Percentiles rank a stretch among this genome's conserved stretches.
Evolutionary conservation across 2,888 invertebrate genomes (phyloP).

Genomic region (Caradrina kadenii): DNA sequence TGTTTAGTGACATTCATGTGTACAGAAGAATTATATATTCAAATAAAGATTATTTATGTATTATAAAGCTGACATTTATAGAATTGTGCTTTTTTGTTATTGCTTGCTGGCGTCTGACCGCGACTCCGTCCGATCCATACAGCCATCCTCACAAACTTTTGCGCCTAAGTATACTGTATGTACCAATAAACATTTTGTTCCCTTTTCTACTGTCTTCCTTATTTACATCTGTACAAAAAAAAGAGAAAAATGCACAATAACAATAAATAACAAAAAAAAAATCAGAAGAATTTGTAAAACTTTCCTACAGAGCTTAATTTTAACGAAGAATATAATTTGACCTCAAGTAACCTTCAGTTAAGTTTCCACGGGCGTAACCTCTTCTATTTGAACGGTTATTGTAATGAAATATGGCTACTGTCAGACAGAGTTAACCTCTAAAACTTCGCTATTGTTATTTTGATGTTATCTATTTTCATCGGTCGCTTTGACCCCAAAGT

Average conservation of each 20-base stretch:
- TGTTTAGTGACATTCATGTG: too few relatives aligned
- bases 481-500: conserved; percentile 20
- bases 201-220: too few relatives aligned
- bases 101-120: too few relatives aligned
- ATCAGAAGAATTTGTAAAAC: not conserved
- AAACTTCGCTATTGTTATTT: conserved; percentile 38
- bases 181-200: too few relatives aligned
- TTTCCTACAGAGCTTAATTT: conserved; percentile 11
- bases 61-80: too few relatives aligned
- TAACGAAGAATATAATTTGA: not conserved
- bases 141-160: too few relatives aligned
- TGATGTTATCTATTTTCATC: conserved; percentile 39
- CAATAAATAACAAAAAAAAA: not conserved
- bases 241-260: not conserved
- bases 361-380: conserved; percentile 33
- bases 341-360: conserved; percentile 14
- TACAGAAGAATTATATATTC: too few relatives aligned
- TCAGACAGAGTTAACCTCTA: conserved; percentile 18
- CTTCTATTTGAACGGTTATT: conserved; percentile 37
- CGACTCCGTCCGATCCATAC: too few relatives aligned
- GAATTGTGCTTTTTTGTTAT: too few relatives aligned
- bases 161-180: too few relatives aligned
- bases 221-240: not conserved
- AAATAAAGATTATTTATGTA: too few relatives aligned
- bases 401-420: conserved; percentile 27